Evolutionary conservation across 2,113 vertebrate species (phyloP).

Genomic region (Kobus ellipsiprymnus): DNA sequence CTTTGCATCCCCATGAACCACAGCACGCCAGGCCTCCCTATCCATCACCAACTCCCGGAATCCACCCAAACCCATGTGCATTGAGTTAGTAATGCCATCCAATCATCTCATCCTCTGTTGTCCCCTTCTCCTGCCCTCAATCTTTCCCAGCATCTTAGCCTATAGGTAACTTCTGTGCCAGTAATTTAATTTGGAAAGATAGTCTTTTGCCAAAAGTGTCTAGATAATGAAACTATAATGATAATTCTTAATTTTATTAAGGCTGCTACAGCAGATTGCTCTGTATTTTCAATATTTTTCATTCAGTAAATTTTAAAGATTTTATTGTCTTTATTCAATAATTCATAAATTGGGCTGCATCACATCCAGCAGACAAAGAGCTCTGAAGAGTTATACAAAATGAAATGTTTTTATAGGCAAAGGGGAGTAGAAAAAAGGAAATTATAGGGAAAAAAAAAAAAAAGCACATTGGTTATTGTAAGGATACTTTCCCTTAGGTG

Average conservation of each 20-base stretch:
- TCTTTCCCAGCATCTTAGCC: background rate
- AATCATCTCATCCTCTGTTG: background rate
- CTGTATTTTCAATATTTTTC: background rate
- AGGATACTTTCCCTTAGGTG: background rate
- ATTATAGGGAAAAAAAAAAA: background rate
- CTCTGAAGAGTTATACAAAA: background rate
- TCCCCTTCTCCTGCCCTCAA: background rate
- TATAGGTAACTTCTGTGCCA: background rate
- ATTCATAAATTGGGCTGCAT: background rate
- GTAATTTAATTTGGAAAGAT: background rate
- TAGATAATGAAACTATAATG: background rate
- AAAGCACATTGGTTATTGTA: background rate
- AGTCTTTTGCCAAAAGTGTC: background rate
- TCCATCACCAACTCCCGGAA: background rate
- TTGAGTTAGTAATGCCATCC: fast-evolving
- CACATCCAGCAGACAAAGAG: background rate
- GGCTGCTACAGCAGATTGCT: background rate
- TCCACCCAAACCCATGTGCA: background rate
- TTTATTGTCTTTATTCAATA: background rate
- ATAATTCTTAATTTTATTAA: background rate
- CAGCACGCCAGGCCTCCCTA: background rate
- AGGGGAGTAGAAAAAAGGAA: background rate
- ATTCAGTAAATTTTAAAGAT: background rate
- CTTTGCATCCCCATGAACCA: background rate
- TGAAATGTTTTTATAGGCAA: background rate